phyloP scores from a whole-genome alignment of 2,113 vertebrate species.

The Pygoscelis antarcticus region DNA sequence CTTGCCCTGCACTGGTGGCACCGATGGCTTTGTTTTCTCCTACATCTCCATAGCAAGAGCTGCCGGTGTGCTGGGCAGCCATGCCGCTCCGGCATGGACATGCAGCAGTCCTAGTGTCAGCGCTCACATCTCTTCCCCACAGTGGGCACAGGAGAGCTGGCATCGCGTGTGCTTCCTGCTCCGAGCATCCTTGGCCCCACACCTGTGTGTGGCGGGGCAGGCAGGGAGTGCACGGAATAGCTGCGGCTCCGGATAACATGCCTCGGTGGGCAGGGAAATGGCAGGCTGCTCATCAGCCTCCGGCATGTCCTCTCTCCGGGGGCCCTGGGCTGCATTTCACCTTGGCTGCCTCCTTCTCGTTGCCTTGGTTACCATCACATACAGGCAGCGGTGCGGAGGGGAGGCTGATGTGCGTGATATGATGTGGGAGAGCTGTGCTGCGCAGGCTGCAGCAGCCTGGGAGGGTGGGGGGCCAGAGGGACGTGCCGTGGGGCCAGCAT shows the following conservation, averaged over 20 bases:
- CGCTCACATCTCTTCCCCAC: neutral
- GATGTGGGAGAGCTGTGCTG: neutral
- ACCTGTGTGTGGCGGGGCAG: neutral
- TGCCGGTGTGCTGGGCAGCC: rapidly evolving
- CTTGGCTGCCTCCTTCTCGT: conserved; percentile 66
- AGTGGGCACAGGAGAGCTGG: neutral
- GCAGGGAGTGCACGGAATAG: neutral
- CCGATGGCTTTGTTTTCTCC: neutral
- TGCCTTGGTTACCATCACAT: conserved; percentile 68
- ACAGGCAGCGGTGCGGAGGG: neutral
- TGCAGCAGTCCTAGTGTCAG: neutral
- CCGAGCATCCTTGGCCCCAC: neutral
- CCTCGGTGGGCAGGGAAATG: conserved; percentile 43
- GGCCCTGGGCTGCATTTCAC: conserved; percentile 62
- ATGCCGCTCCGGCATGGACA: rapidly evolving
- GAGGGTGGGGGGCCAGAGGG: neutral
- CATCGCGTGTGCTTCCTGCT: neutral
- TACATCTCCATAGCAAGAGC: neutral
- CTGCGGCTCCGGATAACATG: conserved; percentile 18
- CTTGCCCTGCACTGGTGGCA: neutral
- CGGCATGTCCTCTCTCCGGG: conserved; percentile 49
- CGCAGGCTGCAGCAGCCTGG: neutral
- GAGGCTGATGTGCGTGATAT: conserved; percentile 22
- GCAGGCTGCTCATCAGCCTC: conserved; percentile 55
- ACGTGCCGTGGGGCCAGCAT: neutral